Conservation (phyloP, 2,113 vertebrate species). For the Todiramphus chloris region DNA sequence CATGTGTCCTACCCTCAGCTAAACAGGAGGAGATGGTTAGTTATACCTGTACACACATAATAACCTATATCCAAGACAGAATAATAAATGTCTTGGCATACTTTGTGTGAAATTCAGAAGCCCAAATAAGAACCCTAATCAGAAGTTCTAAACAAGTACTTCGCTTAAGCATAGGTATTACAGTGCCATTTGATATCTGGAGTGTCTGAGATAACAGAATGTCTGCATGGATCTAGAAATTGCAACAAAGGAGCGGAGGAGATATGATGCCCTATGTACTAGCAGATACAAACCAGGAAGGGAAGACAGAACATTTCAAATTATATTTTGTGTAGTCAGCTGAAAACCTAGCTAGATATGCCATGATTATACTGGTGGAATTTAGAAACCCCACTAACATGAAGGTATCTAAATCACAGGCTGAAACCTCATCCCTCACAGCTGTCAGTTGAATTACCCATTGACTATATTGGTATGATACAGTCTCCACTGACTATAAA, state of each 20-base stretch:
- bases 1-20: background rate
- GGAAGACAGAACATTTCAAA: background rate
- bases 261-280: background rate
- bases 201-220: background rate
- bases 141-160: background rate
- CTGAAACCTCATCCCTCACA: background rate
- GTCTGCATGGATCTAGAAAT: background rate
- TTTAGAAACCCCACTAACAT: background rate
- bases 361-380: background rate
- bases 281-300: background rate
- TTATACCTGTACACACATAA: background rate
- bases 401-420: background rate
- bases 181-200: background rate
- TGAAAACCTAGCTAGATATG: background rate
- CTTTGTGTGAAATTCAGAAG: background rate
- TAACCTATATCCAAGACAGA: background rate
- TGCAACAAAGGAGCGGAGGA: background rate
- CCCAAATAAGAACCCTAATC: background rate
- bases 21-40: background rate
- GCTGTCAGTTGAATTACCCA: background rate
- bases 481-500: background rate
- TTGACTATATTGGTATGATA: background rate
- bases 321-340: background rate
- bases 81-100: background rate
- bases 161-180: background rate